phyloP scores from a whole-genome alignment of 1,140 invertebrate species.

The Caenorhabditis remanei region DNA sequence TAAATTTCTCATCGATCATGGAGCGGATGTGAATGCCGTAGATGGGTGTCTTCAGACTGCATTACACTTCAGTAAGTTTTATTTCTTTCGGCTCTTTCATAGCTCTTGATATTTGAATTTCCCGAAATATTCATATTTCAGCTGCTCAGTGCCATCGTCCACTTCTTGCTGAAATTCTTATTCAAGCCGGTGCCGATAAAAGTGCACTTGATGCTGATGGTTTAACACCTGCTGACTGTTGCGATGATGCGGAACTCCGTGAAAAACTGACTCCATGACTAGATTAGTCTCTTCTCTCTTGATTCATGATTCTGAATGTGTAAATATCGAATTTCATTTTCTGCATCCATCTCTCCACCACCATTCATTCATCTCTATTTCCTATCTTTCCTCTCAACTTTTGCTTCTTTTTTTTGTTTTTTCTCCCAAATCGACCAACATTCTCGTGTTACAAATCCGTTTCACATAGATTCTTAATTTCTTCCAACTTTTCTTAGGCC shows the following conservation, averaged over 20 bases:
- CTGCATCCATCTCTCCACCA: not conserved
- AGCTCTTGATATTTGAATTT: not conserved
- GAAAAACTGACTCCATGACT: not conserved
- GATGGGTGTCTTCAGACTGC: conserved; percentile 61
- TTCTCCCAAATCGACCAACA: not conserved
- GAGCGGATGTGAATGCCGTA: conserved; percentile 71
- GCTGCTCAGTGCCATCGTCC: conserved; percentile 39
- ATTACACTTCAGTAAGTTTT: conserved; percentile 38
- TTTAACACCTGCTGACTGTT: conserved; percentile 16
- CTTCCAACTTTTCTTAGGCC: conserved; percentile 3
- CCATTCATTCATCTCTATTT: conserved; percentile 38
- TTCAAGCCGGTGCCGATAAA: conserved; percentile 4
- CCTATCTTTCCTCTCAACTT: not conserved
- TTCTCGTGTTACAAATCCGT: conserved; percentile 43
- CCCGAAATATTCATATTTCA: not conserved
- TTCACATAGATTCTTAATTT: conserved; percentile 36
- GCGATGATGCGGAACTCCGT: conserved; percentile 7
- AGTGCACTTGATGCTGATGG: conserved; percentile 14
- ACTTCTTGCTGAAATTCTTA: not conserved
- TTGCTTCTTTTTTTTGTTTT: not conserved
- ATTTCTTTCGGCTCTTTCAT: too few species aligned
- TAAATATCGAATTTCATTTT: conserved; percentile 54
- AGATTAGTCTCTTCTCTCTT: not conserved
- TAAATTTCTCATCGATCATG: conserved; percentile 68
- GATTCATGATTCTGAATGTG: conserved; percentile 43